Evolutionary conservation across 2,888 invertebrate genomes (phyloP).

Genomic region (Drosophila peninsularis): DNA sequence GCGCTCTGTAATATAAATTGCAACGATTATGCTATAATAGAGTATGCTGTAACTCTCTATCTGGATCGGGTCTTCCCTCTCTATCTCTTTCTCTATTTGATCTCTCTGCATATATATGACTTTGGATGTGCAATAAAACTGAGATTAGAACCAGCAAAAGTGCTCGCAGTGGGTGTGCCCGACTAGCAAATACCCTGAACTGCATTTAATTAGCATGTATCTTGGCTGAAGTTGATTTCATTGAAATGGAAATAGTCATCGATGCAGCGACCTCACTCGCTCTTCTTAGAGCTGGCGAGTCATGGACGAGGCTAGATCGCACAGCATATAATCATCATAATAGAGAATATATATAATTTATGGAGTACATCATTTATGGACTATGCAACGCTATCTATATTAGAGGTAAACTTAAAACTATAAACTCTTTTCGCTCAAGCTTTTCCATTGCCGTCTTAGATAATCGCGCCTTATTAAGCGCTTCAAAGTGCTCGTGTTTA

Average conservation of each 20-base stretch:
- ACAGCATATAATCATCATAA: too few species aligned
- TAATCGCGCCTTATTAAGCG: not conserved
- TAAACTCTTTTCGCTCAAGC: not conserved
- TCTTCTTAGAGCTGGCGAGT: not conserved
- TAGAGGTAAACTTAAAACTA: not conserved
- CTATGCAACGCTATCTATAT: not conserved
- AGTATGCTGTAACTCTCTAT: not conserved
- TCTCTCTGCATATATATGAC: not conserved
- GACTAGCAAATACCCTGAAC: not conserved
- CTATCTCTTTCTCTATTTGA: not conserved
- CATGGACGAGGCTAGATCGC: not conserved
- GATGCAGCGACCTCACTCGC: not conserved
- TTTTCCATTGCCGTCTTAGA: not conserved
- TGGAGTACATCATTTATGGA: not conserved
- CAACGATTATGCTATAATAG: not conserved
- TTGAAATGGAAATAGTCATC: not conserved
- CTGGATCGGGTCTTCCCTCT: not conserved
- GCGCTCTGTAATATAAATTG: not conserved
- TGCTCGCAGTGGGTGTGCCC: not conserved
- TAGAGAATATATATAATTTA: not conserved
- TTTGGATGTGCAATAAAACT: not conserved
- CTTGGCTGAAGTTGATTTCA: not conserved
- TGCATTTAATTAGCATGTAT: not conserved
- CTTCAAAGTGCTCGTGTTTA: too few species aligned
- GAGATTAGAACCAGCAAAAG: not conserved